phyloP scores from a whole-genome alignment of 2,113 vertebrate species.

The Leptodactylus fuscus region DNA sequence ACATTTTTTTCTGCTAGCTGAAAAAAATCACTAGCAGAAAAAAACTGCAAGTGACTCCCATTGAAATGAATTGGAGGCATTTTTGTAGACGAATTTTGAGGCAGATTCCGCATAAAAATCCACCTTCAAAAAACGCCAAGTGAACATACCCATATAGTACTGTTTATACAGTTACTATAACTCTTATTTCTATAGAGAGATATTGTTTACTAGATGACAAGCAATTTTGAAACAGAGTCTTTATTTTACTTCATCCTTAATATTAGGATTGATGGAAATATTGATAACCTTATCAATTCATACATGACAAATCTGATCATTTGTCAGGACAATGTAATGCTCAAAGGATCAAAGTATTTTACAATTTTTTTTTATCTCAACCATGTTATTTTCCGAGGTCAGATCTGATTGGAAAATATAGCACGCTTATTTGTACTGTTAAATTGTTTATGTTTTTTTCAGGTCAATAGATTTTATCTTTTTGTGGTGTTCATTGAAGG shows the following conservation, averaged over 20 bases:
- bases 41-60: too few species aligned
- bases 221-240: neutral
- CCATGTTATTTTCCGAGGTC: neutral
- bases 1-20: too few species aligned
- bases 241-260: neutral
- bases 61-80: too few species aligned
- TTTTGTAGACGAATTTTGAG: too few species aligned
- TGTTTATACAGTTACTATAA: too few species aligned
- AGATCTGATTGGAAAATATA: neutral
- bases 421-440: neutral
- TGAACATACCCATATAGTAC: too few species aligned
- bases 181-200: neutral
- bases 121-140: too few species aligned
- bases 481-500: neutral
- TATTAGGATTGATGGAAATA: neutral
- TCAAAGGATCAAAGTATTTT: neutral
- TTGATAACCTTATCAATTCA: conserved; percentile 6
- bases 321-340: neutral
- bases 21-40: too few species aligned
- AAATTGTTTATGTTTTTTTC: neutral
- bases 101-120: too few species aligned
- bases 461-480: neutral
- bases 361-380: neutral
- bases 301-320: conserved; percentile 5
- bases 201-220: neutral